Evolutionary conservation across 1,140 invertebrate species (phyloP), one percentile per base, ranked within the genome.

Genomic region (Luehdorfia chinensis): DNA sequence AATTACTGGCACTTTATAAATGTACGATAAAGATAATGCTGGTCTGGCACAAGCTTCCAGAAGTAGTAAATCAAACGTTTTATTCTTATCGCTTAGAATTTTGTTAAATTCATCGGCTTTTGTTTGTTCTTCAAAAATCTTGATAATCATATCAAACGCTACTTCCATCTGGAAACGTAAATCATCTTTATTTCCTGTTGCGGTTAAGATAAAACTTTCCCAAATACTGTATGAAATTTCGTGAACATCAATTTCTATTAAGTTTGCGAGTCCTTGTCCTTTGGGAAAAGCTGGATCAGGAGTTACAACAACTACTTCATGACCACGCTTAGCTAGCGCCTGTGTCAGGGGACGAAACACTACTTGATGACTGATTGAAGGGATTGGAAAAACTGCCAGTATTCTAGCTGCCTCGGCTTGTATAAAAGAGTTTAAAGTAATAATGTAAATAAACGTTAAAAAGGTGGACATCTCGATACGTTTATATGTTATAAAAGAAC

Each of bases 311-410:
- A 79, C 74, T 0, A 90, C 62, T 47, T 88, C 68, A 58, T 90
- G 89, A 6, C 88, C 89, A 32, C 75, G 60, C 19, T 69, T 79
- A 0, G 67, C 73, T 15, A 91, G 59, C 33, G 79, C 84, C 47
- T 71, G 64, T 19, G 73, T 71, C 1, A 89, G 12, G 7, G 86
- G 56, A 46, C 71, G 52, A 48, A 87, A 84, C 15, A 88, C 73
- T 16, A 83, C 64, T 47, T 85, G 79, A 56, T 89, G 87, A 55
- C 87, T 88, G 2, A 51, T 59, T 1, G 71, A 77, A 21, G 86
- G 80, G 3, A 78, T 71, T 13, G 88, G 86, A 47, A 87, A 87
- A 12, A 88, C 60, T 23, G 64, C 79, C 18, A 89, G 64, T 52
- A 89, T 87, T 63, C 74, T 59, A 0, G 66, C 66, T 21, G 19